Conservation (phyloP, 2,888 invertebrate species). For the Pycnomerus fuliginosus region DNA sequence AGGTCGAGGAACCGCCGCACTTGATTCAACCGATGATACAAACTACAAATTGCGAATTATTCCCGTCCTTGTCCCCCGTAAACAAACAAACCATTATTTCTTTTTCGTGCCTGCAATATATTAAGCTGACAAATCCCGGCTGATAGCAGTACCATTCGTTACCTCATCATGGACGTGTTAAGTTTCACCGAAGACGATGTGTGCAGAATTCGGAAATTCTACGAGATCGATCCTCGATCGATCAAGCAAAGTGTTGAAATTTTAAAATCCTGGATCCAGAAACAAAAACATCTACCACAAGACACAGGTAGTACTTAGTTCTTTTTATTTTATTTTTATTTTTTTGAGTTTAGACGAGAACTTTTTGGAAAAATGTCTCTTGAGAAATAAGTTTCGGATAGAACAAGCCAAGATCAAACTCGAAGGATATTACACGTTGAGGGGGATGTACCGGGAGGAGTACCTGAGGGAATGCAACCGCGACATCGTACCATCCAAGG, state of each 20-base stretch:
- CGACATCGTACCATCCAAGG: not conserved
- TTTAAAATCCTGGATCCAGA: not conserved
- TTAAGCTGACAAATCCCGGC: too few species aligned
- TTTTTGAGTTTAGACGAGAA: constrained; percentile 1
- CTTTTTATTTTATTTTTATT: not conserved
- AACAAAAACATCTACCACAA: constrained; percentile 4
- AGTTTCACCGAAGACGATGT: constrained; percentile 8
- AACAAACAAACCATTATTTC: too few species aligned
- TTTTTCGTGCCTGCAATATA: too few species aligned
- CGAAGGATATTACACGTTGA: constrained; percentile 16
- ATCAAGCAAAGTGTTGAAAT: constrained; percentile 3
- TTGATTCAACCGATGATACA: too few species aligned
- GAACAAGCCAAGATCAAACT: constrained; percentile 14
- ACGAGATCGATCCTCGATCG: not conserved
- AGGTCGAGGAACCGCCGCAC: too few species aligned
- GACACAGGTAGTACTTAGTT: constrained; percentile 1
- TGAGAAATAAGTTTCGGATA: constrained; percentile 19
- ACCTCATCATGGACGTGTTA: constrained; percentile 8
- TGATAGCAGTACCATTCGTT: too few species aligned
- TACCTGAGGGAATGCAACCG: not conserved
- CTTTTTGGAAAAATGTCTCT: constrained; percentile 10
- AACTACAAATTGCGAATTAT: too few species aligned
- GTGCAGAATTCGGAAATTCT: constrained; percentile 3
- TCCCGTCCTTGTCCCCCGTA: too few species aligned
- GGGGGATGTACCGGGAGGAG: not conserved